These are phyloP conservation scores for Spondyliosoma cantharus DNA, from an alignment of 2,797 vertebrate genomes.

Conservation along the genomic window DNA sequence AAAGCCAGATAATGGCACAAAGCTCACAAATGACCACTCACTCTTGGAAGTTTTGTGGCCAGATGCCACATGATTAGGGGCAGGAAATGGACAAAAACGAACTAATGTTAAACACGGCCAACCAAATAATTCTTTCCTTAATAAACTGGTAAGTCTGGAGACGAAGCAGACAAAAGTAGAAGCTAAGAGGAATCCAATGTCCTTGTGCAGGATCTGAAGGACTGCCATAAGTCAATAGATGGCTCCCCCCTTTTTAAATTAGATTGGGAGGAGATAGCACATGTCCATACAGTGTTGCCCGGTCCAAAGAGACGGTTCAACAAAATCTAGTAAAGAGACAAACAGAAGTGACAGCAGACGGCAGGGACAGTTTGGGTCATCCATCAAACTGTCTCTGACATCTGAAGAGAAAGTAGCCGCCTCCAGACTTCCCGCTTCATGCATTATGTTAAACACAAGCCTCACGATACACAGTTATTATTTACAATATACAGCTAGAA, in stretches of 20 bases:
- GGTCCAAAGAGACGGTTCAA: slow-evolving; percentile 28
- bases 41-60: slow-evolving; percentile 21
- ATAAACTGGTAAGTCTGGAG: slow-evolving; percentile 1
- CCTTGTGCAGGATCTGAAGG: slow-evolving; percentile 29
- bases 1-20: slow-evolving; percentile 39
- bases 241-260: slow-evolving; percentile 24
- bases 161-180: slow-evolving; percentile 1
- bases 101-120: neutral
- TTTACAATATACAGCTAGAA: slow-evolving; percentile 14
- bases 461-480: slow-evolving; percentile 19
- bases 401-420: slow-evolving; percentile 36
- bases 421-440: slow-evolving; percentile 41
- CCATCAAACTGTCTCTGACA: slow-evolving; percentile 56
- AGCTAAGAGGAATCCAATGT: slow-evolving; percentile 10
- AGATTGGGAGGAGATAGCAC: slow-evolving; percentile 19
- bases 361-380: slow-evolving; percentile 60
- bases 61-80: too few relatives aligned
- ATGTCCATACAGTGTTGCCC: slow-evolving; percentile 36
- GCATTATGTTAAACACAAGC: slow-evolving; percentile 39
- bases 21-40: slow-evolving; percentile 31
- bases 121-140: slow-evolving; percentile 23
- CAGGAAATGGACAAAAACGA: slow-evolving; percentile 7
- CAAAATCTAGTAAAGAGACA: slow-evolving; percentile 43
- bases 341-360: slow-evolving; percentile 51
- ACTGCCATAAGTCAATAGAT: slow-evolving; percentile 30